Evolutionary conservation across 2,888 invertebrate genomes (phyloP).

Genomic region (Netelia fuscicornis): DNA sequence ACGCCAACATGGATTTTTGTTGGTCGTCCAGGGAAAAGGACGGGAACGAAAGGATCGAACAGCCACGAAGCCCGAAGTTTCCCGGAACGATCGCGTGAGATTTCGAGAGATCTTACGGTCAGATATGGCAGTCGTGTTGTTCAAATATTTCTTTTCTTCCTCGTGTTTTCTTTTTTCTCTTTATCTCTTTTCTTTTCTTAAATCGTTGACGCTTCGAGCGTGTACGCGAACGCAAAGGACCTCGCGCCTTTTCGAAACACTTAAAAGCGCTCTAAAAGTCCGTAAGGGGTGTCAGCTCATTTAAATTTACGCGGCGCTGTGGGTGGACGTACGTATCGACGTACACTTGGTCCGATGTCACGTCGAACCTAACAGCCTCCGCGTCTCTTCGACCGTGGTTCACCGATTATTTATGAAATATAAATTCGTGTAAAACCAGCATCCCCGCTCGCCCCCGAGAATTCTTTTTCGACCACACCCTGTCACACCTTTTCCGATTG

Average conservation of each 20-base stretch:
- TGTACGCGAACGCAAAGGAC: constrained; percentile 49
- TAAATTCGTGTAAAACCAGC: constrained; percentile 63
- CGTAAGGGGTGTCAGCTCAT: constrained; percentile 69
- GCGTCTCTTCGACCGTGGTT: constrained; percentile 19
- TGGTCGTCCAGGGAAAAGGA: constrained; percentile 28
- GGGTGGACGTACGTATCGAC: constrained; percentile 59
- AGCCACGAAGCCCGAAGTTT: neutral
- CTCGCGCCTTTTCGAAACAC: constrained; percentile 71
- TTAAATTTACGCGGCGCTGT: constrained; percentile 68
- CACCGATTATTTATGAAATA: constrained; percentile 59
- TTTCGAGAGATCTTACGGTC: constrained; percentile 51
- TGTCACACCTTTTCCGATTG: constrained; percentile 54
- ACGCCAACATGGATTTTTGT: constrained; percentile 40
- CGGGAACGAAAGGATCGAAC: constrained; percentile 39
- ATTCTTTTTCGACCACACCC: constrained; percentile 43
- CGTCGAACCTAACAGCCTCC: constrained; percentile 40
- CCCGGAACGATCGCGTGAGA: constrained; percentile 53
- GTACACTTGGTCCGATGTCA: constrained; percentile 30
- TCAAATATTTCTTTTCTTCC: constrained; percentile 33
- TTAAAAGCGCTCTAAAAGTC: constrained; percentile 71
- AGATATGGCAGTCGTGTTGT: constrained; percentile 56
- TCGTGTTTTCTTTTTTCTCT: neutral
- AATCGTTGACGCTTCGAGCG: constrained; percentile 23
- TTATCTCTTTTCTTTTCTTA: constrained; percentile 1
- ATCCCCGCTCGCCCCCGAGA: constrained; percentile 19